Percentiles rank a stretch among this genome's conserved stretches.
These are phyloP conservation scores for Cataglyphis altisquamis DNA, from an alignment of 2,888 invertebrate genomes.

Conservation along the genomic window DNA sequence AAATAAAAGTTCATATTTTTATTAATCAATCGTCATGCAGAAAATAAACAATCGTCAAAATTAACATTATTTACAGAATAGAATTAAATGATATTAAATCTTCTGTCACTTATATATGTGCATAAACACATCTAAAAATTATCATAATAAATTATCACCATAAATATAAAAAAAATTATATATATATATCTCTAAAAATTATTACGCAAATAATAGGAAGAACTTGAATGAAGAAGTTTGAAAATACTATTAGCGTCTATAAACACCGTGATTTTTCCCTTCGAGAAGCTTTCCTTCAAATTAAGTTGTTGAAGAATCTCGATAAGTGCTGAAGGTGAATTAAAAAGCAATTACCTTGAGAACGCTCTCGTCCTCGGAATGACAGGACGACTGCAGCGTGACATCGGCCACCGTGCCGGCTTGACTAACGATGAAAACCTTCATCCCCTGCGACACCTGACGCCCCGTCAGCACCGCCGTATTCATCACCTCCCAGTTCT, in stretches of 20 bases:
- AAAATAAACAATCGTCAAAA: too few species aligned
- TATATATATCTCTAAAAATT: neutral
- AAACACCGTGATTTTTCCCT: conserved; percentile 12
- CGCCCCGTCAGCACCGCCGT: conserved; percentile 97
- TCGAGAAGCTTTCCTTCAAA: neutral
- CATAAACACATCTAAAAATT: too few species aligned
- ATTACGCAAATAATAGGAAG: neutral
- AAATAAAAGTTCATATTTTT: neutral
- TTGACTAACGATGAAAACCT: conserved; percentile 97
- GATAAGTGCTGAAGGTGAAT: conserved; percentile 13
- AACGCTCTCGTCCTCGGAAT: conserved; percentile 97
- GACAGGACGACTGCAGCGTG: conserved; percentile 97
- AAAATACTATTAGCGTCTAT: neutral
- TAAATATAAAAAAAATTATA: neutral
- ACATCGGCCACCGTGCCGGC: conserved; percentile 98
- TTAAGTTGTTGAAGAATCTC: conserved; percentile 4
- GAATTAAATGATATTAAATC: too few species aligned
- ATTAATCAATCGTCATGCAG: neutral
- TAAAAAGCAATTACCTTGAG: conserved; percentile 91
- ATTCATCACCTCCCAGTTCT: conserved; percentile 98
- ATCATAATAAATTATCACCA: too few species aligned
- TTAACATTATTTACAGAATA: too few species aligned
- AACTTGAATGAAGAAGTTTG: neutral
- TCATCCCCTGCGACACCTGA: conserved; percentile 97
- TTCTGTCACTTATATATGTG: too few species aligned